phyloP scores from a whole-genome alignment of 2,888 invertebrate species.

The Leucoma salicis region DNA sequence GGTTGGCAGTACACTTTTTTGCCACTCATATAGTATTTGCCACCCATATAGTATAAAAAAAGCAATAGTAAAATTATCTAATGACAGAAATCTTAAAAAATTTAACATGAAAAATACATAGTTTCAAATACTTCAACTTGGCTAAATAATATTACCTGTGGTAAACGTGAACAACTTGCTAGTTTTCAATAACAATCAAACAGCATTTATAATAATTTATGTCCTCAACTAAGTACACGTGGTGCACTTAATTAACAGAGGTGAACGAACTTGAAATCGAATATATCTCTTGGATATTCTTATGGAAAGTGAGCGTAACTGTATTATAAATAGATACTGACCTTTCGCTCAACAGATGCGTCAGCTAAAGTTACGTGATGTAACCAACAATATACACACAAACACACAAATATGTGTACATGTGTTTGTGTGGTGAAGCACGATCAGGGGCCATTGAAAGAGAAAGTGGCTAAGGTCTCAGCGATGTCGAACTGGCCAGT shows the following conservation, averaged over 20 bases:
- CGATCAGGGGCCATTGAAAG: conserved; percentile 48
- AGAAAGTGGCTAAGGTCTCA: conserved; percentile 72
- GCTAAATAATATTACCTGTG: too few species aligned
- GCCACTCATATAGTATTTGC: too few species aligned
- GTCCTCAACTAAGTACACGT: conserved; percentile 20
- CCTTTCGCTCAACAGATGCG: conserved; percentile 73
- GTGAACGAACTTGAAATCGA: conserved; percentile 53
- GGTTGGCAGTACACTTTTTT: too few species aligned
- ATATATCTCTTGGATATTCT: conserved; percentile 50
- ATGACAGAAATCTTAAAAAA: too few species aligned
- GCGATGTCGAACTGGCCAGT: conserved; percentile 57
- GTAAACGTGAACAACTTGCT: too few species aligned
- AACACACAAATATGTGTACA: conserved; percentile 30
- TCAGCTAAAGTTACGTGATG: conserved; percentile 70
- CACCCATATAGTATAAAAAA: too few species aligned
- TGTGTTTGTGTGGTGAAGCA: neutral
- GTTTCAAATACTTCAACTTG: too few species aligned
- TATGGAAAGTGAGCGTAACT: conserved; percentile 68
- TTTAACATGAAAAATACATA: too few species aligned
- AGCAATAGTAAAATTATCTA: too few species aligned
- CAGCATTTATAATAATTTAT: conserved; percentile 16
- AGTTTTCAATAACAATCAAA: conserved; percentile 14
- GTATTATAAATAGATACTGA: conserved; percentile 70
- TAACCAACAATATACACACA: conserved; percentile 54
- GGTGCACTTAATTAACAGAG: conserved; percentile 33